Evolutionary conservation across 2,888 invertebrate genomes (phyloP).

Genomic region (Clostera curtula): DNA sequence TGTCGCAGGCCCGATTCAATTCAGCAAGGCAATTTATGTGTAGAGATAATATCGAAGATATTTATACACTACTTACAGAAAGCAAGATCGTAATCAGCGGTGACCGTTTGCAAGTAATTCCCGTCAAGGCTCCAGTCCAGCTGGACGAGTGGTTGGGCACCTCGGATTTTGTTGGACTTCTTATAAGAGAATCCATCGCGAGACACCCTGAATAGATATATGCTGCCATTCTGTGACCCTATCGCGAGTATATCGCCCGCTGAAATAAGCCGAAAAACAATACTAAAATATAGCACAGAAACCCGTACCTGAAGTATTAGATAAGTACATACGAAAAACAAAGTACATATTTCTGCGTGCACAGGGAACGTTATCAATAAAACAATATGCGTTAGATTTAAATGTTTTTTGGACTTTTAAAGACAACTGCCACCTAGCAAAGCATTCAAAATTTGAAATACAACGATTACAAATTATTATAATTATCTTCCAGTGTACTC

Average conservation of each 20-base stretch:
- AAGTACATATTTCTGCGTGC: too few species aligned
- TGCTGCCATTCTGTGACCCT: slow-evolving; percentile 91
- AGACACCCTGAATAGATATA: slow-evolving; percentile 83
- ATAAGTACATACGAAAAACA: too few species aligned
- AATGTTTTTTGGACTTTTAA: too few species aligned
- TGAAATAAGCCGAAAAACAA: slow-evolving; percentile 44
- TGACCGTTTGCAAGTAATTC: slow-evolving; percentile 89
- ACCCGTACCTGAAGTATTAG: too few species aligned
- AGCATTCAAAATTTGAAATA: too few species aligned
- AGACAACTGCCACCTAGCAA: too few species aligned
- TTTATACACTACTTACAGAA: slow-evolving; percentile 81
- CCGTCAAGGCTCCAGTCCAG: slow-evolving; percentile 95
- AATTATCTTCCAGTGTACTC: too few species aligned
- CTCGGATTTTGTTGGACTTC: slow-evolving; percentile 90
- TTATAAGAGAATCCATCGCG: slow-evolving; percentile 93
- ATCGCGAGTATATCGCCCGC: slow-evolving; percentile 92
- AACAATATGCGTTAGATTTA: too few species aligned
- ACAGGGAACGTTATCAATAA: too few species aligned
- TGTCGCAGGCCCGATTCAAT: too few species aligned
- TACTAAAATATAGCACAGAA: too few species aligned
- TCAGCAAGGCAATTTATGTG: background rate
- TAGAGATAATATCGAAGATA: background rate
- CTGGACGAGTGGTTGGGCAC: slow-evolving; percentile 88
- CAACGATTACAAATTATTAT: too few species aligned
- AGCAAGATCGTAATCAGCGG: slow-evolving; percentile 90